These are phyloP conservation scores for Octopus sinensis DNA, from an alignment of 1,140 invertebrate species.

Conservation along the genomic window DNA sequence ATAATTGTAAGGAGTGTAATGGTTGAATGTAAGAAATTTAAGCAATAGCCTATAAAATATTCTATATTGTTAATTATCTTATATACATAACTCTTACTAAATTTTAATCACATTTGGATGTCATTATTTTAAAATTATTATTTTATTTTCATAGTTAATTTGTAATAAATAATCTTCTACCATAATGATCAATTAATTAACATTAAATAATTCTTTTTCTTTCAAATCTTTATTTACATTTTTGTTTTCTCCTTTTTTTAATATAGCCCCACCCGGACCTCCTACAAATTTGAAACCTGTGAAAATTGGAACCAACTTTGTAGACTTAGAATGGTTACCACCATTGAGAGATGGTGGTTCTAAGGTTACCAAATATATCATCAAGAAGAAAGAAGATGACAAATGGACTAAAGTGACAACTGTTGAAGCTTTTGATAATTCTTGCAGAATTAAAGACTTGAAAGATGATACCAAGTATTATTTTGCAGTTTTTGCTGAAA, in stretches of 20 bases:
- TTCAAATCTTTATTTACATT: no score
- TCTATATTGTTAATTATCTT: no score
- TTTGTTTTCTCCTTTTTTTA: not conserved
- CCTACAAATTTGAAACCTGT: slow-evolving; percentile 90
- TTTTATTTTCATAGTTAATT: no score
- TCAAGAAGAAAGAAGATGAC: slow-evolving; percentile 42
- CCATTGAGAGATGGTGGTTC: slow-evolving; percentile 89
- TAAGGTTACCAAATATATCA: slow-evolving; percentile 69
- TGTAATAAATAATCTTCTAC: no score
- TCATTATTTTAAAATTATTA: no score
- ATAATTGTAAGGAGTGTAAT: no score
- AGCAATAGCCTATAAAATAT: no score
- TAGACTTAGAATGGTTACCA: slow-evolving; percentile 87
- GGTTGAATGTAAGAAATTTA: no score
- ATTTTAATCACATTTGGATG: no score
- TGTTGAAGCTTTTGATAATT: not conserved
- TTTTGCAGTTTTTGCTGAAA: slow-evolving; percentile 75
- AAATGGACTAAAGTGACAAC: slow-evolving; percentile 4
- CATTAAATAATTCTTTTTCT: no score
- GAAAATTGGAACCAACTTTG: slow-evolving; percentile 87
- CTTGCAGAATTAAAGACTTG: slow-evolving; percentile 50
- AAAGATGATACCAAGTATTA: slow-evolving; percentile 63
- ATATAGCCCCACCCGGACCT: slow-evolving; percentile 74
- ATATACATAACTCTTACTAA: no score
- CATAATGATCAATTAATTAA: no score